Percentiles rank a stretch among this genome's conserved stretches.
Evolutionary conservation across 2,113 vertebrate species (phyloP).

Genomic region (Thamnophis sirtalis): DNA sequence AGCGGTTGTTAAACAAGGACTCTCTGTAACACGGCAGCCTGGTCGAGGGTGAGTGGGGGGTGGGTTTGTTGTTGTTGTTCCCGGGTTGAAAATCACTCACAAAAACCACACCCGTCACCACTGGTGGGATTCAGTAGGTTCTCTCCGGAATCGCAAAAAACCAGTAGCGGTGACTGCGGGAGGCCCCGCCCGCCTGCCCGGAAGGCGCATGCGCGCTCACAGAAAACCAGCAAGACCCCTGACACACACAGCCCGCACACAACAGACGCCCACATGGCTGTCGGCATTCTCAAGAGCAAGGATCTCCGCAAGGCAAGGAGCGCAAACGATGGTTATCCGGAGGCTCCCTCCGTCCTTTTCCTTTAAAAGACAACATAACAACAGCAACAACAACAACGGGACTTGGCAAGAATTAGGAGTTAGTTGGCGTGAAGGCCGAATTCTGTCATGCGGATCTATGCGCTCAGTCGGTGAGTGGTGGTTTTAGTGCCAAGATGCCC

Average conservation of each 20-base stretch:
- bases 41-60: background rate
- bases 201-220: too few relatives aligned
- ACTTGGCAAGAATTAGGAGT: constrained; percentile 48
- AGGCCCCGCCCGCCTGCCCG: too few relatives aligned
- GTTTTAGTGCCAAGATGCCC: constrained; percentile 68
- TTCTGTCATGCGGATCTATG: background rate
- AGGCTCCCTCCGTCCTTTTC: background rate
- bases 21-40: background rate
- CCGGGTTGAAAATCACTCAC: too few relatives aligned
- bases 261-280: accelerated
- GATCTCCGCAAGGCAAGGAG: background rate
- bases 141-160: too few relatives aligned
- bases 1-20: background rate
- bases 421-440: constrained; percentile 57
- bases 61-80: too few relatives aligned
- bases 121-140: too few relatives aligned
- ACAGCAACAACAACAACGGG: background rate
- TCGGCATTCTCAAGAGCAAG: background rate
- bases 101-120: too few relatives aligned
- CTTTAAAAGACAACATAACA: background rate
- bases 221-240: too few relatives aligned
- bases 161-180: too few relatives aligned
- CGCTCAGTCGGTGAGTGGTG: constrained; percentile 57
- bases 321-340: background rate
- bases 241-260: too few relatives aligned